Conservation (phyloP, 2,888 invertebrate species). For the Saturnia pavonia region DNA sequence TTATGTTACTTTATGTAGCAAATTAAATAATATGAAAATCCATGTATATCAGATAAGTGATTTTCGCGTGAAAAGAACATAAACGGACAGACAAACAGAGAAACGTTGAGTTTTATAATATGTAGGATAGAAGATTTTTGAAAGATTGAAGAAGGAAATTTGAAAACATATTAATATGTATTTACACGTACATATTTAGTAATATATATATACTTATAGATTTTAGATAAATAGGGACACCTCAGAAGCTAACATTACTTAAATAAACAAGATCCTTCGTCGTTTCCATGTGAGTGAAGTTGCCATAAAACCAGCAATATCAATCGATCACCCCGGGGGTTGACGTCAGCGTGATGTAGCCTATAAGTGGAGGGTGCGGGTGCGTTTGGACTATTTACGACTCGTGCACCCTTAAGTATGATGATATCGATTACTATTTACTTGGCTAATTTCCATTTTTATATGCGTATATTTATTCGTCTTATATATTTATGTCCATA, state of each 20-base stretch:
- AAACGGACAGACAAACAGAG: too few species aligned
- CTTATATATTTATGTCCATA: neutral
- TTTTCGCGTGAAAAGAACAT: too few species aligned
- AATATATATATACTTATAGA: too few species aligned
- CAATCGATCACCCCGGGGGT: conserved; percentile 3
- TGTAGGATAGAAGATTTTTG: too few species aligned
- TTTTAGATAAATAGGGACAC: too few species aligned
- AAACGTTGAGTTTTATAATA: too few species aligned
- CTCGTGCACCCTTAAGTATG: conserved; percentile 10
- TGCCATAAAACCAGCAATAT: neutral
- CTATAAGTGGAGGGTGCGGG: conserved; percentile 2
- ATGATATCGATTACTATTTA: conserved; percentile 6
- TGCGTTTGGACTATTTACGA: conserved; percentile 6
- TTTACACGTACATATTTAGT: too few species aligned
- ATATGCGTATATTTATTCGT: neutral
- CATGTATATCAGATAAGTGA: too few species aligned
- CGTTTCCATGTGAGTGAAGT: neutral
- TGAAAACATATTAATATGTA: too few species aligned
- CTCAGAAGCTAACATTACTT: neutral
- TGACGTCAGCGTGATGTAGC: conserved; percentile 8
- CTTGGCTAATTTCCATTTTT: conserved; percentile 12
- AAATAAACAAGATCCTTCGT: neutral
- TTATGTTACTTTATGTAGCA: too few species aligned
- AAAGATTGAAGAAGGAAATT: too few species aligned
- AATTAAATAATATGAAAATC: too few species aligned